phyloP scores from a whole-genome alignment of 53 echinoderm and acorn worm genomes.

The Glandiceps talaboti region DNA sequence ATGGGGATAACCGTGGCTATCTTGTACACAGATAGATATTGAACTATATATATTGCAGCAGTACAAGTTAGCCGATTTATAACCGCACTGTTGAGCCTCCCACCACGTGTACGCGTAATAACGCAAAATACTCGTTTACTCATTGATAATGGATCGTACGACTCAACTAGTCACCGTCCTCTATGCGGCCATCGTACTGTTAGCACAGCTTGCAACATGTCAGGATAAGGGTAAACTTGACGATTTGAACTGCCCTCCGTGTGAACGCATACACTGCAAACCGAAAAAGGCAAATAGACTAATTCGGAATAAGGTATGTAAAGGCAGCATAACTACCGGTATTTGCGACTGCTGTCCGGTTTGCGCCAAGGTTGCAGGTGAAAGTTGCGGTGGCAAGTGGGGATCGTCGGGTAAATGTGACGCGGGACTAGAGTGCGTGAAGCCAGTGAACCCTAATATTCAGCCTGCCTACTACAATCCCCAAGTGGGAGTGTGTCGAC shows the following conservation, averaged over 20 bases:
- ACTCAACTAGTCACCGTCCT: not conserved
- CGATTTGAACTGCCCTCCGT: conserved; percentile 57
- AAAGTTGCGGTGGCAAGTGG: conserved; percentile 83
- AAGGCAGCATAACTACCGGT: conserved; percentile 56
- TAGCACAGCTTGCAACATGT: not conserved
- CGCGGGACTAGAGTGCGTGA: conserved; percentile 52
- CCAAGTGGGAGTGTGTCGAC: conserved; percentile 1
- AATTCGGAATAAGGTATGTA: conserved; percentile 72
- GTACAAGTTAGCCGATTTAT: too few relatives aligned
- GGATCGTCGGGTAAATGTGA: conserved; percentile 79
- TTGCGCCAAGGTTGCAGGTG: conserved; percentile 71
- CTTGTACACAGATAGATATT: too few relatives aligned
- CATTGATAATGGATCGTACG: not conserved
- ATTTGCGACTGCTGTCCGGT: conserved; percentile 87
- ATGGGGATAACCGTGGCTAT: too few relatives aligned
- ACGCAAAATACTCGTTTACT: too few relatives aligned
- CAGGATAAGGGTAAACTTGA: not conserved
- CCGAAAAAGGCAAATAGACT: conserved; percentile 46
- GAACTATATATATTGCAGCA: too few relatives aligned
- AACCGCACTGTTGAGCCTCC: too few relatives aligned
- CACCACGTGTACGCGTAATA: too few relatives aligned
- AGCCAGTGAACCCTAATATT: conserved; percentile 5
- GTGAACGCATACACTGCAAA: conserved; percentile 68
- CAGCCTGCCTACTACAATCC: not conserved
- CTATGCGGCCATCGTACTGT: not conserved